phyloP scores from a whole-genome alignment of 2,797 vertebrate species.

The Florisuga fusca region DNA sequence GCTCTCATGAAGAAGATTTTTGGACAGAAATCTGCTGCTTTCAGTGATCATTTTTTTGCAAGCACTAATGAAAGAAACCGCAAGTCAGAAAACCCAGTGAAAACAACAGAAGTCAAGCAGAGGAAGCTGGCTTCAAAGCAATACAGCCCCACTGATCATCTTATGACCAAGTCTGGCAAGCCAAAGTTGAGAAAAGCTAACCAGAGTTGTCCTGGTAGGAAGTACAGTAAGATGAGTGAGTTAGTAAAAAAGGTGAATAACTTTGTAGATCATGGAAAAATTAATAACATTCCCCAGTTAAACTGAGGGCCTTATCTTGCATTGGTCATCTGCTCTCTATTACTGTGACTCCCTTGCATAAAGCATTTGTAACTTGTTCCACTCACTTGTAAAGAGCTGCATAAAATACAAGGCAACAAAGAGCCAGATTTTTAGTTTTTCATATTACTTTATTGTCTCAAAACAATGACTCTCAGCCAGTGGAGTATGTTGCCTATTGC shows the following conservation, averaged over 20 bases:
- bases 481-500: not conserved
- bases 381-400: not conserved
- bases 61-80: conserved; percentile 30
- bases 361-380: not conserved
- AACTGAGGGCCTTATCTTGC: not conserved
- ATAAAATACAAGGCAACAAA: not conserved
- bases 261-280: not conserved
- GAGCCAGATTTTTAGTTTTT: not conserved
- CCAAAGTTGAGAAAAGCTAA: conserved; percentile 31
- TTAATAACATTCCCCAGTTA: not conserved
- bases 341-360: not conserved
- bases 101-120: conserved; percentile 20
- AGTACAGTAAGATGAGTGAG: conserved; percentile 77
- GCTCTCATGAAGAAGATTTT: conserved; percentile 79
- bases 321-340: not conserved
- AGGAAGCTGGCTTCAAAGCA: conserved; percentile 7
- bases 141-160: not conserved
- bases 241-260: conserved; percentile 82
- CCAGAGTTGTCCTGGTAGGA: conserved; percentile 77
- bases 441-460: not conserved
- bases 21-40: conserved; percentile 57
- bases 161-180: conserved; percentile 11
- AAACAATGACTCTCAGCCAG: not conserved
- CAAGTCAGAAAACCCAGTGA: not conserved
- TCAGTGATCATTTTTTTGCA: conserved; percentile 37